Evolutionary conservation across 2,888 invertebrate genomes (phyloP), one percentile per base, ranked within the genome.

Genomic region (Drosophila hawaiiensis): DNA sequence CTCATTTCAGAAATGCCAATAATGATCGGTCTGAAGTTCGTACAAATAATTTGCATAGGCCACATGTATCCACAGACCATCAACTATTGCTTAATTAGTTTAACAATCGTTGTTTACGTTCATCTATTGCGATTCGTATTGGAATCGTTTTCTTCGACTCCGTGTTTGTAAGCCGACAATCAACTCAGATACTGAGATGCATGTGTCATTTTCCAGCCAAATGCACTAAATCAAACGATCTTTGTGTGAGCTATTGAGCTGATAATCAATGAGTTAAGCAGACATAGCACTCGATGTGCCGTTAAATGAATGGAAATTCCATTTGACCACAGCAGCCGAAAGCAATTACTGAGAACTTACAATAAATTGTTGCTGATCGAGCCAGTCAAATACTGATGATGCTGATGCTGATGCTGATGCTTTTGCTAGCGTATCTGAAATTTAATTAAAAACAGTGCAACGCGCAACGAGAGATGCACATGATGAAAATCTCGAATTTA

Each of bases 301-400:
- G 85, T 84, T 84, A 84, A 88, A 84, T 89, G 86, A 85, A 85
- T 85, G 85, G 74, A 86, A 85, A 85, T 85, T 83, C 84, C 84
- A 81, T 67, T 64, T 71, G 55, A 73, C 53, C 70, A 63, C 41
- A 47, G 60, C 71, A 68, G 67, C 59, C 68, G 69, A 73, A 76
- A 81, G 47, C 74, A 80, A 78, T 80, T 80, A 80, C 70, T 63
- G 70, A 47, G 67, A 80, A 59, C 77, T 80, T 65, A 70, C 73
- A 68, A 65, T 54, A 43, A 68, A 76, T 69, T 70, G 73, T 59
- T 43, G 61, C 58, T 41, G 67, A 68, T 68, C 62, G 49, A 66
- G 65, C 37, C 69, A 60, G 31, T 41, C 61, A 60, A 64, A 75
- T 69, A 56, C 78, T 56, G 56, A 29, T 56, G 55, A 29, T 56